Percentiles rank a stretch among this genome's conserved stretches.
Conservation (phyloP, 1,140 invertebrate genomes). For the roundworm (Caenorhabditis elegans) region DNA sequence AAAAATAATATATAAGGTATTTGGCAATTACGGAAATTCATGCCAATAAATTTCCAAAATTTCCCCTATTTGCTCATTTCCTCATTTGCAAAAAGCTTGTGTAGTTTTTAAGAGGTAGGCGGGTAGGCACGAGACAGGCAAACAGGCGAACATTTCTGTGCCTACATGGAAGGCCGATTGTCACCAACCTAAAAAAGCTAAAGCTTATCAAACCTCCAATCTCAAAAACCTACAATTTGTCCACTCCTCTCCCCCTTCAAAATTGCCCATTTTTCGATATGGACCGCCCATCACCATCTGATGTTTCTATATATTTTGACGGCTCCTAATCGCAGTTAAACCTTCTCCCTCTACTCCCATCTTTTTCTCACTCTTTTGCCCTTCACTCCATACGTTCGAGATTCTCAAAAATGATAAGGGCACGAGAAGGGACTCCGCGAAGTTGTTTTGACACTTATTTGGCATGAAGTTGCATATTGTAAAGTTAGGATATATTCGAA, state of each 20-base stretch:
- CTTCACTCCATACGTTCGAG: neutral
- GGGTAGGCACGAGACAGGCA: too few relatives aligned
- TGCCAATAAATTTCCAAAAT: too few relatives aligned
- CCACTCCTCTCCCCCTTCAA: neutral
- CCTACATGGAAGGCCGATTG: too few relatives aligned
- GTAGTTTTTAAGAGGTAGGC: too few relatives aligned
- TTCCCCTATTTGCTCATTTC: too few relatives aligned
- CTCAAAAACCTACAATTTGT: neutral
- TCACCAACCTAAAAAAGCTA: too few relatives aligned
- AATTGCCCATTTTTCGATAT: neutral
- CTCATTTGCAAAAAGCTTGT: too few relatives aligned
- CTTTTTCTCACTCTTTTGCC: neutral
- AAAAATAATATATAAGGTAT: too few relatives aligned
- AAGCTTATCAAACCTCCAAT: too few relatives aligned
- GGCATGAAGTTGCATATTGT: neutral
- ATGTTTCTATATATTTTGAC: slow-evolving; percentile 30
- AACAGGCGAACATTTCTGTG: too few relatives aligned
- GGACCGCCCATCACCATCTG: neutral
- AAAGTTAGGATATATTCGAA: neutral
- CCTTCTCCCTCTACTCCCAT: neutral
- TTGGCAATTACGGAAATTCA: too few relatives aligned
- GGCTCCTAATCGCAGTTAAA: slow-evolving; percentile 27
- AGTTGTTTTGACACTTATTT: neutral
- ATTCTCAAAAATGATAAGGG: neutral
- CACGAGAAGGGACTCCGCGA: neutral